Percentiles rank a stretch among this genome's conserved stretches.
Conservation (phyloP, 2,797 vertebrate genomes). For the Hapalemur alaotrensis region DNA sequence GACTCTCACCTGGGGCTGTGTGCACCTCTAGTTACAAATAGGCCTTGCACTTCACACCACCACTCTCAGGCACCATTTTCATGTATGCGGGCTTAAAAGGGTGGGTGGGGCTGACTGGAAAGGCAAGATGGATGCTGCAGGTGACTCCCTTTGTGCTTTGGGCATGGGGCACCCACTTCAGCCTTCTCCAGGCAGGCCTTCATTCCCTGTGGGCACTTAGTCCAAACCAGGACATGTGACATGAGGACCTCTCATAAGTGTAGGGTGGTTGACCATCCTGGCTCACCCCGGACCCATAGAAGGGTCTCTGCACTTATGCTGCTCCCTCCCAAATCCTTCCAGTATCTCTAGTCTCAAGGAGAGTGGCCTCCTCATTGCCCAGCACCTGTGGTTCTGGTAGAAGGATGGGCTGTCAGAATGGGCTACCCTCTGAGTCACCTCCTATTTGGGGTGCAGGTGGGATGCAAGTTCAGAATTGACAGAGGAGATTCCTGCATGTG, state of each 20-base stretch:
- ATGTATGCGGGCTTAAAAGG: neutral
- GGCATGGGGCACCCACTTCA: fast-evolving
- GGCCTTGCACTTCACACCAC: neutral
- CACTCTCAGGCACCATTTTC: neutral
- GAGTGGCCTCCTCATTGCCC: neutral
- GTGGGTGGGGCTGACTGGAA: neutral
- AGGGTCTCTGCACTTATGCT: neutral
- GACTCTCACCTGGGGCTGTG: neutral
- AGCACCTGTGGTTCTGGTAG: neutral
- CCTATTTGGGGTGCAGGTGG: neutral
- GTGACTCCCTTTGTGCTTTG: neutral
- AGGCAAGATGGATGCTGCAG: neutral
- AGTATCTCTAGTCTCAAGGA: neutral
- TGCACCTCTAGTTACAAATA: neutral
- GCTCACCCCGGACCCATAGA: neutral
- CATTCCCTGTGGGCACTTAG: too few species aligned
- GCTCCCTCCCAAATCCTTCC: neutral
- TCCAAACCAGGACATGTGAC: neutral
- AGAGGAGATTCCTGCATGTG: neutral
- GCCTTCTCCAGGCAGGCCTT: too few species aligned
- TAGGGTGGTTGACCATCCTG: too few species aligned
- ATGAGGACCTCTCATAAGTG: neutral
- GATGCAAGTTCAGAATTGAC: neutral
- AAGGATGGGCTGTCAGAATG: neutral
- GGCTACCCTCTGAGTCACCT: neutral